Conservation (phyloP, 2,888 invertebrate species). For the Octodonta nipae region DNA sequence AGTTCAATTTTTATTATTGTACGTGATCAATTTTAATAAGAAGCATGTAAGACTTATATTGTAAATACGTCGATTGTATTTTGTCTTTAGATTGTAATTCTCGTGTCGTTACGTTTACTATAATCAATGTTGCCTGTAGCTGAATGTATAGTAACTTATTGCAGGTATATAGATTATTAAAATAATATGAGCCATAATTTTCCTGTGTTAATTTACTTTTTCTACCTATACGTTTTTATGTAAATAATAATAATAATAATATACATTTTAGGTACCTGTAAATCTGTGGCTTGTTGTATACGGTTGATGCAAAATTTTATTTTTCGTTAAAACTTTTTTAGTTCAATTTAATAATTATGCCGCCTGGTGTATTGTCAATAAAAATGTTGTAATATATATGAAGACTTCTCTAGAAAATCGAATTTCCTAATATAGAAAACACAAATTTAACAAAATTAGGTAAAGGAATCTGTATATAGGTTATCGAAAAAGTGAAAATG, state of each 20-base stretch:
- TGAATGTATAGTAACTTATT: slow-evolving; percentile 39
- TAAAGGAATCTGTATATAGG: too few relatives aligned
- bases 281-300: slow-evolving; percentile 37
- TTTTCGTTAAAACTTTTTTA: slow-evolving; percentile 19
- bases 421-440: slow-evolving; percentile 30
- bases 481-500: too few relatives aligned
- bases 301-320: slow-evolving; percentile 26
- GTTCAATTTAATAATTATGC: slow-evolving; percentile 5
- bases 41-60: slow-evolving; percentile 28
- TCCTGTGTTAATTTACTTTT: slow-evolving; percentile 25
- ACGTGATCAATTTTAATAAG: slow-evolving; percentile 23
- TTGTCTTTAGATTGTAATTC: slow-evolving; percentile 34
- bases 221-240: slow-evolving; percentile 19
- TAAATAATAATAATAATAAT: slow-evolving; percentile 19
- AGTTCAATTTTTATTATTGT: slow-evolving; percentile 17
- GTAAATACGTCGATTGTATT: slow-evolving; percentile 35
- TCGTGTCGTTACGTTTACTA: slow-evolving; percentile 32
- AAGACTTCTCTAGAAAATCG: slow-evolving; percentile 35
- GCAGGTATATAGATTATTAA: slow-evolving; percentile 29
- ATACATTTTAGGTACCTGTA: slow-evolving; percentile 35
- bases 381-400: slow-evolving; percentile 29
- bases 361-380: slow-evolving; percentile 29
- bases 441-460: too few relatives aligned
- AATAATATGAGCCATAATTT: slow-evolving; percentile 24
- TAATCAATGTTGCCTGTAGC: slow-evolving; percentile 36